These are phyloP conservation scores for Drosophila lini DNA, from an alignment of 1,140 invertebrate species.

Conservation along the genomic window DNA sequence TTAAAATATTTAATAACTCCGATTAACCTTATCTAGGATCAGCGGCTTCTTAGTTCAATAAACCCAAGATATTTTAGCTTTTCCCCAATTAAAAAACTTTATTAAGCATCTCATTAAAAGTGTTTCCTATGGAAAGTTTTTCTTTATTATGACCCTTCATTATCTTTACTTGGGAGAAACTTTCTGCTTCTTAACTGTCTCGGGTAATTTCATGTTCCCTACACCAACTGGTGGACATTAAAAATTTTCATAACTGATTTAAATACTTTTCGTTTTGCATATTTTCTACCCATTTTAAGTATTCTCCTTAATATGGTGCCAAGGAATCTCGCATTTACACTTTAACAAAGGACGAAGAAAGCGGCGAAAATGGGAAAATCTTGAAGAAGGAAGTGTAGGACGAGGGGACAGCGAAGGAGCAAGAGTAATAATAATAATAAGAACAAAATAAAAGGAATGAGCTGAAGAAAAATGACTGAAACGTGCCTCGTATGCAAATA, in stretches of 20 bases:
- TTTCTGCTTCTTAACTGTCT: background rate
- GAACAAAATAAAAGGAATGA: conserved; percentile 64
- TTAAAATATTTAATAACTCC: background rate
- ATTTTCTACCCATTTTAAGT: conserved; percentile 24
- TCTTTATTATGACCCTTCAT: conserved; percentile 4
- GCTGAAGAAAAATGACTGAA: conserved; percentile 72
- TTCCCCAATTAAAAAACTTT: conserved; percentile 2
- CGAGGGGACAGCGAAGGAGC: background rate
- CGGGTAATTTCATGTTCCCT: conserved; percentile 2
- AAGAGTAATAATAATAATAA: conserved; percentile 63
- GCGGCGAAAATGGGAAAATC: conserved; percentile 24
- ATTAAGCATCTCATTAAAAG: conserved; percentile 2
- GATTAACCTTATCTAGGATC: background rate
- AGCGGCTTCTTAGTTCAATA: background rate
- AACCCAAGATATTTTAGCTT: background rate
- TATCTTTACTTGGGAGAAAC: background rate
- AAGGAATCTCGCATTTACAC: conserved; percentile 79
- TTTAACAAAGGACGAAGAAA: conserved; percentile 42
- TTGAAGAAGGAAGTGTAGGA: background rate
- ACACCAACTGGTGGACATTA: conserved; percentile 16
- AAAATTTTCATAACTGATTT: conserved; percentile 32
- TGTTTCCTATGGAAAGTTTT: background rate
- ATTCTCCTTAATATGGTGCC: conserved; percentile 59
- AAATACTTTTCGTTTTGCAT: conserved; percentile 35
- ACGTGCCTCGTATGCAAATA: conserved; percentile 82